Evolutionary conservation across 2,888 invertebrate genomes (phyloP), one percentile per base, ranked within the genome.

Genomic region (Lasioglossum vierecki): DNA sequence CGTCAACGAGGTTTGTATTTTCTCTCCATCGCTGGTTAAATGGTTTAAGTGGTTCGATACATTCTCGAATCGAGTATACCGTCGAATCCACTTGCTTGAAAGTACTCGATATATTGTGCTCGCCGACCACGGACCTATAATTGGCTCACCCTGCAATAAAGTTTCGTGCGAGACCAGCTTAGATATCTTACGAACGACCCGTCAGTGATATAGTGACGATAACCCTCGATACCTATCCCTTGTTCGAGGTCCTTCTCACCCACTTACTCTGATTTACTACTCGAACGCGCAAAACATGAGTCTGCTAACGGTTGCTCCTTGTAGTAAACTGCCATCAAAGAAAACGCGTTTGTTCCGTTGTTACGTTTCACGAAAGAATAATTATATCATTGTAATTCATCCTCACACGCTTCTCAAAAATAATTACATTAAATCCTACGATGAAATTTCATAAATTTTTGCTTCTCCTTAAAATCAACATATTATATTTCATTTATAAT

Each of bases 101-200:
- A 90, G 90, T 91, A 90, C 88, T 92, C 92, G 89, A 92, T 92
- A 92, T 89, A 92, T 92, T 88, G 91, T 89, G 88, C 89, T 89
- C 89, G 86, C 88, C 77, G 87, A 79, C 88, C 89, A 87, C 89
- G 91, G 88, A 90, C 88, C 91, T 91, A 93, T 93, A 93, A 93
- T 93, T 93, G 92, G 93, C 93, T 92, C 89, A 81, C 87, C 87
- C 89, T 81, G 91, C 92, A 92, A 93, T 93, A 93, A 92, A 93
- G 89, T 93, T 92, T 88, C 89, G 81, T 82, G 82, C 88, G 87
- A 71, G 89, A 89, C 89, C 90, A 91, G 91, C 90, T 92, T 91
- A 91, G 91, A 88, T 92, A 92, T 91, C 92, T 91, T 88, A 87
- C 84, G 88, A 89, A 88, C 89, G 89, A 91, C 88, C 88, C 88